Conservation (phyloP, 2,888 invertebrate genomes). For the Pasiphila rectangulata region DNA sequence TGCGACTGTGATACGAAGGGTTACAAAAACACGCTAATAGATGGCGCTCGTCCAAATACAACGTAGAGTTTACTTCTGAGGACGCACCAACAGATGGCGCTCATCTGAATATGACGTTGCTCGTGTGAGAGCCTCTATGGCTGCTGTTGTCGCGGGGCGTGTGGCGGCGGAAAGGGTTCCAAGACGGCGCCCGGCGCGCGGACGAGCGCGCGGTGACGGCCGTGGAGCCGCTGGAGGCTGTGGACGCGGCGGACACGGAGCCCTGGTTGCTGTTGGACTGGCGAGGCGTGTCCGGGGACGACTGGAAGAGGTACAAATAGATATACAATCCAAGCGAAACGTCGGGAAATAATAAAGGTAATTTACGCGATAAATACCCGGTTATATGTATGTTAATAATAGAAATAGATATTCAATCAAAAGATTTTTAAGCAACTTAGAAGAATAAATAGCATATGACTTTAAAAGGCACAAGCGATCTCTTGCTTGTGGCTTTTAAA, state of each 20-base stretch:
- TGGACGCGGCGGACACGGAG: constrained; percentile 73
- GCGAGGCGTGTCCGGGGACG: constrained; percentile 55
- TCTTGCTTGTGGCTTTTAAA: no score
- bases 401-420: no score
- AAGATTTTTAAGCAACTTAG: no score
- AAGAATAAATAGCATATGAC: no score
- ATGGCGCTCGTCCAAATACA: no score
- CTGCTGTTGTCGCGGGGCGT: constrained; percentile 78
- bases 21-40: not conserved
- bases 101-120: constrained; percentile 82
- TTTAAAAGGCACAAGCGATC: no score
- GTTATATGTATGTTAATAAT: no score
- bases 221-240: constrained; percentile 66
- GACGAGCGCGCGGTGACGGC: constrained; percentile 61
- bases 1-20: no score
- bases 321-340: no score
- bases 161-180: constrained; percentile 88
- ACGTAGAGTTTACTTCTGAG: not conserved
- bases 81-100: constrained; percentile 30
- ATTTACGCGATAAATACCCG: no score
- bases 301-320: constrained; percentile 25
- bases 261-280: constrained; percentile 67
- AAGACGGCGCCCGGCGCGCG: constrained; percentile 78
- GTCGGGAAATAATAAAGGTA: no score
- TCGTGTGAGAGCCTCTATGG: constrained; percentile 67